Conservation (phyloP, 2,113 vertebrate species). For the Emydura subglobosa region DNA sequence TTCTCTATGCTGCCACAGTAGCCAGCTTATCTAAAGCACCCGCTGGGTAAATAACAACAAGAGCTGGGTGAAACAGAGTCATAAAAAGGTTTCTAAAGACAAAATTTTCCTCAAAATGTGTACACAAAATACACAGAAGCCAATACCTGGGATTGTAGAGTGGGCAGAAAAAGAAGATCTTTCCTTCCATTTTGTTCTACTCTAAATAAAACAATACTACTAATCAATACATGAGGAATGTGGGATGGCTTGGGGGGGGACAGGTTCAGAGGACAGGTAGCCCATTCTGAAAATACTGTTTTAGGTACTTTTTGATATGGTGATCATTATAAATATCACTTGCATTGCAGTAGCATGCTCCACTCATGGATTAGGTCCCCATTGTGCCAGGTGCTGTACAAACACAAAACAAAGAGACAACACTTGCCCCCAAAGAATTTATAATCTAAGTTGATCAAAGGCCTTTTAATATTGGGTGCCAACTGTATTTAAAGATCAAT, state of each 20-base stretch:
- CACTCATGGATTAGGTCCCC: not conserved
- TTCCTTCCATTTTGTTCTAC: not conserved
- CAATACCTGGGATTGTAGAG: not conserved
- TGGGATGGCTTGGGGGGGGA: not conserved
- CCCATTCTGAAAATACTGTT: not conserved
- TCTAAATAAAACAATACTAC: not conserved
- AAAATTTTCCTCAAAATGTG: not conserved
- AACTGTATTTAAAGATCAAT: not conserved
- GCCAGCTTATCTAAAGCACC: no score
- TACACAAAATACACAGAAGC: not conserved
- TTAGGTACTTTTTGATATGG: not conserved
- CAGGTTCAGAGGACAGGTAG: not conserved
- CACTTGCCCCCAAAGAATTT: not conserved
- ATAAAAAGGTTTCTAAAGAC: not conserved
- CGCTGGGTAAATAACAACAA: not conserved
- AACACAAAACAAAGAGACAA: not conserved
- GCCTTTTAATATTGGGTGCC: not conserved
- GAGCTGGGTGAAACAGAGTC: not conserved
- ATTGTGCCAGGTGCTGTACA: not conserved
- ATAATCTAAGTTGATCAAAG: not conserved
- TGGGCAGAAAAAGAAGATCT: not conserved
- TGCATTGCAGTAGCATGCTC: not conserved
- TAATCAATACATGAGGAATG: not conserved
- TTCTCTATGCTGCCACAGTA: not conserved
- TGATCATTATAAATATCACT: not conserved